Evolutionary conservation across 2,113 vertebrate genomes (phyloP).

Genomic region (Nothocercus julius): DNA sequence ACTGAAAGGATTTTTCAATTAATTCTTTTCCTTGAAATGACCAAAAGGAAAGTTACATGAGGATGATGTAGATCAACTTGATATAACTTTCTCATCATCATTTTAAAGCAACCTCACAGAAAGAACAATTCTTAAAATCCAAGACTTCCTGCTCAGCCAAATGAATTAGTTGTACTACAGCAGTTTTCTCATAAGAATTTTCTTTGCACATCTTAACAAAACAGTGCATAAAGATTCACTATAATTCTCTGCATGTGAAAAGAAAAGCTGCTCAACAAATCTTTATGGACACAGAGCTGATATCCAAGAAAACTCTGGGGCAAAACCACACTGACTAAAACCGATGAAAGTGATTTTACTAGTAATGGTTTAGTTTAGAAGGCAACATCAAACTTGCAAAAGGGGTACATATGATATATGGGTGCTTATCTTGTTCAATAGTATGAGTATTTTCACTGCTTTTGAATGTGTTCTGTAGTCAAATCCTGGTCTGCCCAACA

Average conservation of each 20-base stretch:
- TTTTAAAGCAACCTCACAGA: neutral
- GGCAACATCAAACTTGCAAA: neutral
- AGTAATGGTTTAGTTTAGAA: neutral
- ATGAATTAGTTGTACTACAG: neutral
- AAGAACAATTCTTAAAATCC: neutral
- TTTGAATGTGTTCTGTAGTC: neutral
- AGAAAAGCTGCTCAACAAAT: neutral
- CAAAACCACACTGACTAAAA: neutral
- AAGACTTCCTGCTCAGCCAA: neutral
- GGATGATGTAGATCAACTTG: neutral
- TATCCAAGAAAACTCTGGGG: neutral
- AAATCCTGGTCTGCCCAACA: neutral
- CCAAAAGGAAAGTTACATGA: no score
- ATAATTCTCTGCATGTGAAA: accelerated
- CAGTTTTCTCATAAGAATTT: neutral
- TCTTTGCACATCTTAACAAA: neutral
- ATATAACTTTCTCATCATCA: neutral
- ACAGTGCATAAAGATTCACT: neutral
- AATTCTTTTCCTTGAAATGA: neutral
- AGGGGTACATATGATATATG: no score
- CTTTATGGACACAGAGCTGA: neutral
- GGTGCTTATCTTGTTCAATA: no score
- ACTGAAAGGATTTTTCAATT: neutral
- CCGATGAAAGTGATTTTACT: neutral
- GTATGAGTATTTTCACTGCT: no score